Base-by-base conservation (phyloP, 2,888 invertebrate species). In the Lasius platythorax region DNA sequence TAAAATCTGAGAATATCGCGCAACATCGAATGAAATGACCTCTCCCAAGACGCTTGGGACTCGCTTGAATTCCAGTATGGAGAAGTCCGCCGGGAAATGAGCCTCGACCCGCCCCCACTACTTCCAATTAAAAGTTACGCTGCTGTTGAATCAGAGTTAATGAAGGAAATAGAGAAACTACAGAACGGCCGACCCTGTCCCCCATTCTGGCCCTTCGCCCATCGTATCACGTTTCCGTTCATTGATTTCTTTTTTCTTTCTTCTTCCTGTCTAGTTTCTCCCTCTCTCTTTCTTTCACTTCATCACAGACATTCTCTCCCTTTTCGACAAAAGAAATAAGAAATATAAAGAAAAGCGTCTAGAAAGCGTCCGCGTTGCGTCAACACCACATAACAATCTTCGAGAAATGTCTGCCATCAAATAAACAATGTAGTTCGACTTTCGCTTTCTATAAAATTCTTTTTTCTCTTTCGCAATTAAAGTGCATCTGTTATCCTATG, bases 61-160 rank as follows among this genome's bases (percentile, higher is more conserved):
- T 85, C 73, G 89, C 88, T 89, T 82, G 88, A 93, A 91, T 94
- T 92, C 90, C 88, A 88, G 90, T 89, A 91, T 91, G 89, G 91
- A 89, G 85, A 91, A 91, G 93, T 91, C 93, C 92, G 90, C 90
- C 92, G 93, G 94, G 93, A 94, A 94, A 94, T 94, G 94, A 94
- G 93, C 92, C 92, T 91, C 92, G 92, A 91, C 93, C 50, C 79
- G 46, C 93, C 92, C 93, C 93, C 93, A 92, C 94, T 93, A 93
- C 93, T 94, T 93, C 93, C 94, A 94, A 95, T 95, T 95, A 95
- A 94, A 95, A 95, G 93, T 94, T 94, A 93, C 93, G 92, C 93
- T 91, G 87, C 92, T 91, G 93, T 93, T 93, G 93, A 93, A 93
- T 91, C 92, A 92, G 92, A 93, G 93, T 93, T 94, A 94, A 94